phyloP scores from a whole-genome alignment of 2,113 vertebrate genomes.

The Emydura subglobosa region DNA sequence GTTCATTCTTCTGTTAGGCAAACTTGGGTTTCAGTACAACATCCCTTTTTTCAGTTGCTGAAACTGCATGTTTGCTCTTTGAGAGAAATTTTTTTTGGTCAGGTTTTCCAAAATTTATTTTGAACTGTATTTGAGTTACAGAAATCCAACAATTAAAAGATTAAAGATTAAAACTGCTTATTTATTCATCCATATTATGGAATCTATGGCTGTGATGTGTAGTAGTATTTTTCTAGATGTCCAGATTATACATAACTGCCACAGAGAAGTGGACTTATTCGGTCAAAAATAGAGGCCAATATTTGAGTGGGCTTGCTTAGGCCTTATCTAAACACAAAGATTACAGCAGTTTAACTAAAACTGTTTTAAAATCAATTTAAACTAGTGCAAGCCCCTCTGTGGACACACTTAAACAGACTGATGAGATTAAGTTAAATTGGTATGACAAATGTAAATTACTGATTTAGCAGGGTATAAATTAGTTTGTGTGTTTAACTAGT shows the following conservation, averaged over 20 bases:
- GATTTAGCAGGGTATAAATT: not conserved
- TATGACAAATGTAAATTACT: not conserved
- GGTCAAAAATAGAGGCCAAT: not conserved
- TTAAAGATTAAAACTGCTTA: not conserved
- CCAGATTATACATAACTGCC: not conserved
- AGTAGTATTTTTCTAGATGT: not conserved
- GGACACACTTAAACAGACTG: not conserved
- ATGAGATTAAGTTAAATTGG: not conserved
- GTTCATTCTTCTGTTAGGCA: constrained; percentile 1
- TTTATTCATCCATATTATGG: not conserved
- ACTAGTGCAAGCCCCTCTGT: not conserved
- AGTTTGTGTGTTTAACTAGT: not conserved
- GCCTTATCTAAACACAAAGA: not conserved
- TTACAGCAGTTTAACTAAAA: not conserved
- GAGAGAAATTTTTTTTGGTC: not conserved
- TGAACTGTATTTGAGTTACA: not conserved
- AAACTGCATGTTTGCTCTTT: not conserved
- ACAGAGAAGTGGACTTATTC: not conserved
- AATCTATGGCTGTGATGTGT: not conserved
- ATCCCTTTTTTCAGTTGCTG: not conserved
- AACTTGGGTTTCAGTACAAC: not conserved
- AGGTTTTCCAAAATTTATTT: not conserved
- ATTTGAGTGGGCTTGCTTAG: not conserved
- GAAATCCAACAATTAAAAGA: not conserved
- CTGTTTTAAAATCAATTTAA: not conserved